Evolutionary conservation across 1,140 invertebrate genomes (phyloP).

Genomic region (Hycleus phaleratus): DNA sequence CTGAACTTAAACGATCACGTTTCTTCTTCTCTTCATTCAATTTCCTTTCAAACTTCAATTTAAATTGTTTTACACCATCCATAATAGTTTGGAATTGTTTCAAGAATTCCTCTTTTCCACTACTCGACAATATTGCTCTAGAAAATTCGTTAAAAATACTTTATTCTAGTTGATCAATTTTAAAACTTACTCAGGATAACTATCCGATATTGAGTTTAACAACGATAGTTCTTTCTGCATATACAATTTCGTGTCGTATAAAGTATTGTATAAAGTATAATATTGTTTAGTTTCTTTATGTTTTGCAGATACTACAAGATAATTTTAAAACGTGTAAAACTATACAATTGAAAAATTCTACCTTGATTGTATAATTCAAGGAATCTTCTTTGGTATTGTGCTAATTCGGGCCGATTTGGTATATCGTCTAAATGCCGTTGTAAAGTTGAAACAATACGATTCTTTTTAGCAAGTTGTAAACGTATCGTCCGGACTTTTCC

Average conservation of each 20-base stretch:
- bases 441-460: conserved; percentile 70
- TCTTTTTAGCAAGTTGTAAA: conserved; percentile 68
- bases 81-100: conserved; percentile 83
- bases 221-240: conserved; percentile 85
- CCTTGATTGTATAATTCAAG: conserved; percentile 95
- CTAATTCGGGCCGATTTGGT: conserved; percentile 83
- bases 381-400: conserved; percentile 92
- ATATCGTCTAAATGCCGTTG: conserved; percentile 81
- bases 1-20: conserved; percentile 61
- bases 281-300: conserved; percentile 97
- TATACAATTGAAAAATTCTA: conserved; percentile 31
- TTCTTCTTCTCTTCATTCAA: conserved; percentile 64
- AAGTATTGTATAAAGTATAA: conserved; percentile 91
- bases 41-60: conserved; percentile 61
- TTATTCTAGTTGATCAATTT: neutral
- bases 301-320: conserved; percentile 75
- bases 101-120: conserved; percentile 76
- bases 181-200: conserved; percentile 74
- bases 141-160: conserved; percentile 12
- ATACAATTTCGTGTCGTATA: conserved; percentile 90
- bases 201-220: conserved; percentile 90
- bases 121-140: conserved; percentile 60
- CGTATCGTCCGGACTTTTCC: conserved; percentile 50
- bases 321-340: too few species aligned
- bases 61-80: conserved; percentile 73